Conservation (phyloP, 1,140 invertebrate genomes). For the Pissodes strobi region DNA sequence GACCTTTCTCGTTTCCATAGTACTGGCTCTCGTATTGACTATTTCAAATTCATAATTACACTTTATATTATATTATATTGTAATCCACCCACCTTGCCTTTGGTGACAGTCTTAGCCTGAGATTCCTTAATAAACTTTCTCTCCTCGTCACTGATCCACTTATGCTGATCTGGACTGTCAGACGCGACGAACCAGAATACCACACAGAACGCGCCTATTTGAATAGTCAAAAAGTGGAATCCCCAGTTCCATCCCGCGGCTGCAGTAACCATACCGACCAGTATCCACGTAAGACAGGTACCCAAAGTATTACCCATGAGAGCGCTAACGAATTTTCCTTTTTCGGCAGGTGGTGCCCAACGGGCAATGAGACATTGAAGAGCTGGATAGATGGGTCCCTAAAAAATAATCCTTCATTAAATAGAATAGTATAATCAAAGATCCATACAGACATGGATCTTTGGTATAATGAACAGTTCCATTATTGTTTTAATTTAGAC, state of each 20-base stretch:
- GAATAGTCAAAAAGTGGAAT: conserved; percentile 30
- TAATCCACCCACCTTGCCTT: conserved; percentile 61
- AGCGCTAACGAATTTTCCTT: conserved; percentile 75
- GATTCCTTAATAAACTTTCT: conserved; percentile 72
- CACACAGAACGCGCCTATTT: conserved; percentile 16
- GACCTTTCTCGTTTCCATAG: too few relatives aligned
- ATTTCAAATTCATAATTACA: too few relatives aligned
- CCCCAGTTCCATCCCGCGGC: conserved; percentile 69
- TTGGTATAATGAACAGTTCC: too few relatives aligned
- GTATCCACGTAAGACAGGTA: conserved; percentile 75
- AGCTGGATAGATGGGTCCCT: conserved; percentile 75
- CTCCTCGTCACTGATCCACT: conserved; percentile 76
- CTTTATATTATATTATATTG: too few relatives aligned
- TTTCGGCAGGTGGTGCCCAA: conserved; percentile 77
- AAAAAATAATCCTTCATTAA: too few relatives aligned
- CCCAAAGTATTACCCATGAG: conserved; percentile 78
- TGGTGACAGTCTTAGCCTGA: conserved; percentile 61
- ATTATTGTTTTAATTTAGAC: too few relatives aligned
- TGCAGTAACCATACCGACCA: conserved; percentile 68
- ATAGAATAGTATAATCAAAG: too few relatives aligned
- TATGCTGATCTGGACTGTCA: conserved; percentile 74
- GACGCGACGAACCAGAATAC: conserved; percentile 58
- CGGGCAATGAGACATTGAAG: conserved; percentile 73
- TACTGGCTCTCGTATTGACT: too few relatives aligned
- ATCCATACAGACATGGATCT: too few relatives aligned